A percentile compares a stretch with the other conserved stretches of the same genome.
These are phyloP conservation scores for Drosophila antonietae DNA, from an alignment of 2,888 invertebrate species.

Conservation along the genomic window DNA sequence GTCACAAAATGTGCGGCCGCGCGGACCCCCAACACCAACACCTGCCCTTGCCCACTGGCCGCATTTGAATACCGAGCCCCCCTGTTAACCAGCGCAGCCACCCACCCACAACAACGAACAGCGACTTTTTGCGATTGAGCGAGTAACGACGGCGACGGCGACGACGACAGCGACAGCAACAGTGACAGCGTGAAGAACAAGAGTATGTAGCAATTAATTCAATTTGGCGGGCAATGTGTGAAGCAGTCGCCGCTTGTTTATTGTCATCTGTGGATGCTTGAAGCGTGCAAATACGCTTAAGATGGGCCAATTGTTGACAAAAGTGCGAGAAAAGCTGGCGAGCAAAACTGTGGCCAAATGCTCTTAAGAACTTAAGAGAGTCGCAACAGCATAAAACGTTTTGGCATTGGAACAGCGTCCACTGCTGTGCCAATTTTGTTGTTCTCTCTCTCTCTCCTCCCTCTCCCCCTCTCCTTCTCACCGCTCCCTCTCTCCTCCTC, in stretches of 20 bases:
- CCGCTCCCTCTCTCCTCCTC: too few species aligned
- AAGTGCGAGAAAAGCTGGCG: conserved; percentile 10
- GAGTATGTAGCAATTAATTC: conserved; percentile 51
- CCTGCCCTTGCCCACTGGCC: conserved; percentile 50
- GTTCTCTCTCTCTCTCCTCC: neutral
- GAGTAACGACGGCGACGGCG: too few species aligned
- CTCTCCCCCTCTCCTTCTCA: neutral
- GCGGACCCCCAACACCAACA: conserved; percentile 37
- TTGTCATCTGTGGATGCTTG: conserved; percentile 54
- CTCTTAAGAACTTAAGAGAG: conserved; percentile 41
- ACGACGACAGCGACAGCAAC: neutral
- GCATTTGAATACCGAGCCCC: conserved; percentile 21
- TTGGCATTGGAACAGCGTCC: conserved; percentile 25
- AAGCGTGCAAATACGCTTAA: conserved; percentile 61
- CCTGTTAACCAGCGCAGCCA: neutral
- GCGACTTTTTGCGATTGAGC: too few species aligned
- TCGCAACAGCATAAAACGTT: neutral
- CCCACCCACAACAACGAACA: neutral
- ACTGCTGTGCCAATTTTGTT: neutral
- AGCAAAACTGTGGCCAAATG: neutral
- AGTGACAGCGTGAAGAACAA: neutral
- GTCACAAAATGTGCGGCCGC: conserved; percentile 71
- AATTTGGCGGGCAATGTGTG: conserved; percentile 53
- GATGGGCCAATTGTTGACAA: conserved; percentile 48
- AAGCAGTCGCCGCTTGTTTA: conserved; percentile 37